A percentile compares a stretch with the other conserved stretches of the same genome.
phyloP scores from a whole-genome alignment of 1,140 invertebrate genomes.

The Rhyzopertha dominica region DNA sequence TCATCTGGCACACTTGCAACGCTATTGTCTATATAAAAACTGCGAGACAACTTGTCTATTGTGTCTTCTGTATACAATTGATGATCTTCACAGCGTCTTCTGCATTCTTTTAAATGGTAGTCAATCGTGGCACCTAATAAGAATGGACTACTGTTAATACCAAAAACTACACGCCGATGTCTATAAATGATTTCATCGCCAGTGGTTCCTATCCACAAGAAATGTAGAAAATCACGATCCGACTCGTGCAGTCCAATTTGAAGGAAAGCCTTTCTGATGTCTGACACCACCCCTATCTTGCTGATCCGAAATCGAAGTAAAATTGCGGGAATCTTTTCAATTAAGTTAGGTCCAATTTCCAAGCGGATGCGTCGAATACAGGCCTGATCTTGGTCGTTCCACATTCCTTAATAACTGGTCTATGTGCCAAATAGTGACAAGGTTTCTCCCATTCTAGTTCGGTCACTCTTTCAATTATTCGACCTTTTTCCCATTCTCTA shows the following conservation, averaged over 20 bases:
- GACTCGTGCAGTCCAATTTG: constrained; percentile 29
- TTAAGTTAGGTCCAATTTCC: constrained; percentile 32
- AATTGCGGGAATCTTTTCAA: constrained; percentile 41
- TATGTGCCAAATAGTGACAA: constrained; percentile 18
- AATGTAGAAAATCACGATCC: constrained; percentile 37
- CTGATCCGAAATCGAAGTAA: constrained; percentile 39
- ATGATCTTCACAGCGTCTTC: constrained; percentile 2
- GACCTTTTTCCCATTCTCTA: background rate
- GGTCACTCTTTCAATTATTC: constrained; percentile 6
- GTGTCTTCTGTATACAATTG: constrained; percentile 1
- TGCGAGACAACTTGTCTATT: background rate
- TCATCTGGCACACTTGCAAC: constrained; percentile 1
- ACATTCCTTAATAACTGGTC: constrained; percentile 12
- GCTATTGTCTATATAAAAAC: constrained; percentile 15
- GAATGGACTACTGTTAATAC: constrained; percentile 30
- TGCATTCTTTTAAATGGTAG: constrained; percentile 17
- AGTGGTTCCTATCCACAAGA: constrained; percentile 30
- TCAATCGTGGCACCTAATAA: constrained; percentile 31
- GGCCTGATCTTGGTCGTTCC: constrained; percentile 16
- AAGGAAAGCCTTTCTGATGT: constrained; percentile 46
- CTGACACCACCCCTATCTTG: constrained; percentile 36
- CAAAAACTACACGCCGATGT: constrained; percentile 35
- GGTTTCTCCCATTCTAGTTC: background rate
- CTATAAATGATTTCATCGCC: constrained; percentile 22
- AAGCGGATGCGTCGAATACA: constrained; percentile 18